phyloP scores from a whole-genome alignment of 2,113 vertebrate genomes.

The pig (Sus scrofa) region T2T-Sscrofa CM000819.6:46496501-46497000 shows the following conservation, averaged over 20 bases:
- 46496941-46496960: not conserved
- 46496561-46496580: no score
- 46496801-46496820: not conserved
- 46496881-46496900: not conserved
- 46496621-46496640: not conserved
- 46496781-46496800: not conserved
- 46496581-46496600: no score
- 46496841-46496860: not conserved
- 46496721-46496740: not conserved
- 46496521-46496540: no score
- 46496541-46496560: no score
- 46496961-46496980: not conserved
- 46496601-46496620: no score
- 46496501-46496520: not conserved
- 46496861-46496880: not conserved
- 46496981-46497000: not conserved
- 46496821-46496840: not conserved
- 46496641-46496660: not conserved
- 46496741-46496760: not conserved
- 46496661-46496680: not conserved
- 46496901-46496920: not conserved
- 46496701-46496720: not conserved
- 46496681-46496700: not conserved
- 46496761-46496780: not conserved
- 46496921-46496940: not conserved